Base-by-base conservation (phyloP, 2,797 vertebrate species). In the Holocentrus rufus region DNA sequence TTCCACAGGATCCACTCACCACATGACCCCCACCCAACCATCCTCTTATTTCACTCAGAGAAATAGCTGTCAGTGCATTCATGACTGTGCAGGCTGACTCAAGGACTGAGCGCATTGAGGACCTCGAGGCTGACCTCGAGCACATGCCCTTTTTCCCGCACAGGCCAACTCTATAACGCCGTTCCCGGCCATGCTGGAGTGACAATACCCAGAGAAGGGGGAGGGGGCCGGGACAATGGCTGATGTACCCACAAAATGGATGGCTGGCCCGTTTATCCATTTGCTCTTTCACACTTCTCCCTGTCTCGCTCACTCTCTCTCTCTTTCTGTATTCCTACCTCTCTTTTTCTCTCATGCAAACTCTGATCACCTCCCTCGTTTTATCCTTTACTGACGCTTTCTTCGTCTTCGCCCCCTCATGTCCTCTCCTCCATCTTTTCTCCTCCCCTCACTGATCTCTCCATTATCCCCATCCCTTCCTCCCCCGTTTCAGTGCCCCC, bases 81-180 rank as follows among this genome's bases (percentile, higher is more conserved):
- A 63, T 69, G 67, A 82, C 75, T 79, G 72, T 69, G 6, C 50
- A 17, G 71, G n/a, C 71, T 27, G 79, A 80, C 54, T 75, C 34
- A 69, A 82, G 77, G 72, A 36, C 72, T 70, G 75, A 79, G 46
- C 18, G 47, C 50, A 47, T 36, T 1, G 42, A 76, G 20, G 72
- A 79, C 65, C 66, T 80, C 18, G 0, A 56, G 65, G 30, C 62
- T 74, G 79, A 89, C 81, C 79, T 79, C 70, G 57, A 1, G 6
- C 82, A 88, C 68, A 67, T 79, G 77, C 85, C 73, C 46, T 56
- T 85, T 79, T 84, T 75, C 79, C 76, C 66, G 23, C 67, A 79
- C 80, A 82, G 25, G 22, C 62, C 6, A 13, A 74, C 74, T 75
- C 68, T 59, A 69, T 74, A 11, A 84, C 82, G 53, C 61, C 50